Evolutionary conservation across 2,797 vertebrate genomes (phyloP).

Genomic region (Tachyglossus aculeatus): DNA sequence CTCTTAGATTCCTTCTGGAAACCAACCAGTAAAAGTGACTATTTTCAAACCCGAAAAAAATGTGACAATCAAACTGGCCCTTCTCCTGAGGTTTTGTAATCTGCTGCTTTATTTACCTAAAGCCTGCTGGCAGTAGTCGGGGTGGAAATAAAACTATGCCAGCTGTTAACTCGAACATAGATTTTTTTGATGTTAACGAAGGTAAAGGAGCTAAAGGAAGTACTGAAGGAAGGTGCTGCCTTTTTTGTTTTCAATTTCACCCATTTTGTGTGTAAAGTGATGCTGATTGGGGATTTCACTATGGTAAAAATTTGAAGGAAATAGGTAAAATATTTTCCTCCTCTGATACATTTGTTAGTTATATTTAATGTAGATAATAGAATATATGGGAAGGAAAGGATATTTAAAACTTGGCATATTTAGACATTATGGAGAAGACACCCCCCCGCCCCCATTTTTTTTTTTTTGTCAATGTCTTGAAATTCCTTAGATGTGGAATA

Average conservation of each 20-base stretch:
- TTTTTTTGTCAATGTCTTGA: neutral
- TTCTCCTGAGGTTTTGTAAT: slow-evolving; percentile 16
- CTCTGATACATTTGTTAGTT: too few species aligned
- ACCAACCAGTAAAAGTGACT: neutral
- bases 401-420: too few species aligned
- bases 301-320: slow-evolving; percentile 26
- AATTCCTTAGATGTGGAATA: neutral
- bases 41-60: slow-evolving; percentile 17
- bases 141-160: slow-evolving; percentile 40
- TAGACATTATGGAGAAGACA: neutral
- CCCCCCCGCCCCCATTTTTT: too few species aligned
- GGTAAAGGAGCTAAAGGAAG: too few species aligned
- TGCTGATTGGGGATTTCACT: slow-evolving; percentile 20
- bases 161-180: slow-evolving; percentile 20
- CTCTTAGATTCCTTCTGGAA: neutral
- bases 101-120: slow-evolving; percentile 31
- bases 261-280: neutral
- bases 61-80: neutral
- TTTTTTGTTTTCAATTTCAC: neutral
- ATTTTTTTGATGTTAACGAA: too few species aligned
- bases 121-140: slow-evolving; percentile 27
- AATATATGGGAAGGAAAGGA: too few species aligned
- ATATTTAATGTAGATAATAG: too few species aligned
- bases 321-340: too few species aligned
- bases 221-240: neutral